Conservation (phyloP, 2,888 invertebrate species). For the Glyphotaelius pellucidus region DNA sequence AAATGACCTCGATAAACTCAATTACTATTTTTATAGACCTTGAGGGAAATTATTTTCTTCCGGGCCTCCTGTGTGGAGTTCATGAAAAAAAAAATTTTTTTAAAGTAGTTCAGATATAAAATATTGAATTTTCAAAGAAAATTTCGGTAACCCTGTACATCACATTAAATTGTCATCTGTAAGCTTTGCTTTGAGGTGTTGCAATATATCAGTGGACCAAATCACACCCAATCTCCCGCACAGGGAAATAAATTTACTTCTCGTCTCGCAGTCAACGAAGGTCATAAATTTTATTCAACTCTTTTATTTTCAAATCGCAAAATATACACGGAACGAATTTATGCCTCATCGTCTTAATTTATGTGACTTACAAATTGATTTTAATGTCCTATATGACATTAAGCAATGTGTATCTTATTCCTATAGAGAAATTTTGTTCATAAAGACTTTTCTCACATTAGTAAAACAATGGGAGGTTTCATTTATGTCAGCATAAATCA, state of each 20-base stretch:
- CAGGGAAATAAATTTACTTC: background rate
- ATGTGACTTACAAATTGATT: constrained; percentile 29
- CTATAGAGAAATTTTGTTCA: background rate
- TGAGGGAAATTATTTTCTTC: no score
- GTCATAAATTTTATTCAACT: constrained; percentile 8
- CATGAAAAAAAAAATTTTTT: no score
- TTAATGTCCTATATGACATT: background rate
- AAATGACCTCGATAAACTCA: no score
- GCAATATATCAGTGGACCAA: background rate
- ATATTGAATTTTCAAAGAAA: no score
- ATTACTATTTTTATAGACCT: no score
- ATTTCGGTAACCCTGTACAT: background rate
- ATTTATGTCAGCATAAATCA: constrained; percentile 13
- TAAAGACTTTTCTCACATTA: constrained; percentile 13
- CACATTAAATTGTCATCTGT: constrained; percentile 14
- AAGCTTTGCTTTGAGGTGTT: background rate
- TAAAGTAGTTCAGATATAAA: no score
- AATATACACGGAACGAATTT: background rate
- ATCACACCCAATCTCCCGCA: background rate
- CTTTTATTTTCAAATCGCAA: constrained; percentile 14
- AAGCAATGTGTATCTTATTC: background rate
- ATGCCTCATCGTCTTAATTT: constrained; percentile 29
- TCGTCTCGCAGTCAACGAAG: background rate
- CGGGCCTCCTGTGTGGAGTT: no score
- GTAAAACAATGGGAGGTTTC: background rate